A percentile compares a stretch with the other conserved stretches of the same genome.
phyloP scores from a whole-genome alignment of 1,140 invertebrate genomes.

The Stegodyphus mimosarum region DNA sequence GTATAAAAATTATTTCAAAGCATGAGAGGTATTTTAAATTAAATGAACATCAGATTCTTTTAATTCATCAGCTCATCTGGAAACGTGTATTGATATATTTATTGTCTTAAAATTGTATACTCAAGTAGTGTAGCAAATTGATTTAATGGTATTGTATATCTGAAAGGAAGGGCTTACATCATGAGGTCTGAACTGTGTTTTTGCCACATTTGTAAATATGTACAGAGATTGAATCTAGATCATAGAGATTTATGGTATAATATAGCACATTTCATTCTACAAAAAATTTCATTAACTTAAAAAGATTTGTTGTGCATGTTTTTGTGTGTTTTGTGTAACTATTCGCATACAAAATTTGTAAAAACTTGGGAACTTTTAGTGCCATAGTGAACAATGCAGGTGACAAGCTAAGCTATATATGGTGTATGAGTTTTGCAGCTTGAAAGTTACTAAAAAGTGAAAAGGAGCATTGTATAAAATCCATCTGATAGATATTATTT shows the following conservation, averaged over 20 bases:
- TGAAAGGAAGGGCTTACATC: too few species aligned
- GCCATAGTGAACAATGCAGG: background rate
- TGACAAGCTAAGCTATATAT: too few species aligned
- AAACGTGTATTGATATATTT: too few species aligned
- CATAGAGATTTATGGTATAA: background rate
- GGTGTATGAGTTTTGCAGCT: background rate
- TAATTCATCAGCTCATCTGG: too few species aligned
- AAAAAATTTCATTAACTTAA: too few species aligned
- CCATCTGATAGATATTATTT: background rate
- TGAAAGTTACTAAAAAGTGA: background rate
- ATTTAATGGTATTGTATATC: too few species aligned
- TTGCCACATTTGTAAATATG: background rate
- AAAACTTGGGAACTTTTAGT: background rate
- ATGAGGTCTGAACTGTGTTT: background rate
- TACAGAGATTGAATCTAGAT: slow-evolving; percentile 1
- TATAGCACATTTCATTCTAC: background rate
- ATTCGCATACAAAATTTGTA: background rate
- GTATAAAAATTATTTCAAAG: too few species aligned
- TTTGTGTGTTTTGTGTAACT: background rate
- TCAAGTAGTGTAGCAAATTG: too few species aligned
- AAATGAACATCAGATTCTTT: too few species aligned
- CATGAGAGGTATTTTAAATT: too few species aligned
- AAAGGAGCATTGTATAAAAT: background rate
- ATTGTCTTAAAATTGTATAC: too few species aligned
- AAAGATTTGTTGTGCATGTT: too few species aligned